Percentiles rank a stretch among this genome's conserved stretches.
Conservation (phyloP, 2,113 vertebrate genomes). For the Strix aluco region DNA sequence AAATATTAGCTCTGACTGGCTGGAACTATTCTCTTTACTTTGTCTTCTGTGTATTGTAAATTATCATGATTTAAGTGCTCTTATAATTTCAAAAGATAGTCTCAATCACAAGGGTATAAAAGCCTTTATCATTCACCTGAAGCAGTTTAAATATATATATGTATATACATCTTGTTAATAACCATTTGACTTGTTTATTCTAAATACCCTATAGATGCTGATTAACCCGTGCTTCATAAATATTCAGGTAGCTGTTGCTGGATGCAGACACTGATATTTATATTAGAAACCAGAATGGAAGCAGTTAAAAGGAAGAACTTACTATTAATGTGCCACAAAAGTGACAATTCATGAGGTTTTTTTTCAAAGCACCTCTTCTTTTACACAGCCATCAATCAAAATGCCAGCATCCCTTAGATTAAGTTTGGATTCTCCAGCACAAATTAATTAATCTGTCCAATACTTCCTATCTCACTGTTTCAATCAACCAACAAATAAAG, state of each 20-base stretch:
- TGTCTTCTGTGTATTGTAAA: background rate
- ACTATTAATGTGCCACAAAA: constrained; percentile 23
- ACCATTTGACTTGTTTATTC: background rate
- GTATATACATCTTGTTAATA: background rate
- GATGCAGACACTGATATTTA: constrained; percentile 1
- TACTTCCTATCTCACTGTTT: constrained; percentile 86
- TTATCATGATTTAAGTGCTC: background rate
- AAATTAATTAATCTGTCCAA: constrained; percentile 92
- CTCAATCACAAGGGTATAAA: background rate
- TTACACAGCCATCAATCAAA: constrained; percentile 87
- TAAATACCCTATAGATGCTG: background rate
- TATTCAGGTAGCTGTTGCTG: background rate
- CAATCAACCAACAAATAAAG: constrained; percentile 91
- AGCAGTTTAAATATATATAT: background rate
- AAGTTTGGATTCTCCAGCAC: constrained; percentile 84
- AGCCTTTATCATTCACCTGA: background rate
- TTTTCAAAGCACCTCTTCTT: constrained; percentile 53
- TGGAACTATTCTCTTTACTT: background rate
- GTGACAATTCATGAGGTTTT: background rate
- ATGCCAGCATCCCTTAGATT: constrained; percentile 81
- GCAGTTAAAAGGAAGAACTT: constrained; percentile 32
- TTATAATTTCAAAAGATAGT: background rate
- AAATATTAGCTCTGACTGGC: background rate
- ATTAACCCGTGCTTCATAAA: background rate
- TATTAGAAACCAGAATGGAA: constrained; percentile 25